Evolutionary conservation across 1,140 invertebrate species (phyloP), one percentile per base, ranked within the genome.

Genomic region (Caenorhabditis latens): DNA sequence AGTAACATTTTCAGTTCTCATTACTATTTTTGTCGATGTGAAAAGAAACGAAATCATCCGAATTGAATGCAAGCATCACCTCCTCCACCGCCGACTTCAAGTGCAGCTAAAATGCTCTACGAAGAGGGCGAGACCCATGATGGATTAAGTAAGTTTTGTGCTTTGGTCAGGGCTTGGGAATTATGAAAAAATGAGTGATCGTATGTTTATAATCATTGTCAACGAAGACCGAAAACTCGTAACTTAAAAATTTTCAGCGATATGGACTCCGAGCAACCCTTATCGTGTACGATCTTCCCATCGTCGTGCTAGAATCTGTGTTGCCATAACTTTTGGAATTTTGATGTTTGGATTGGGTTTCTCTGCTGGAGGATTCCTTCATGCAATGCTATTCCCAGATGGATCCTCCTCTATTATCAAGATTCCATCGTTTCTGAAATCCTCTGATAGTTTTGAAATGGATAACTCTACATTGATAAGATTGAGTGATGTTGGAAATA

Each of bases 331-430:
- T 2, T 71, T 85, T 32, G 84, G 19, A 32, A 4, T 85, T n/a
- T n/a, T 85, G 16, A 85, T 85, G 84, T 85, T 85, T 40, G 48
- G 63, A 5, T 43, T 85, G 14, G 84, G 84, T 19, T 46, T 85
- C 67, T 85, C 63, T 40, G 46, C 79, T 43, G 84, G 84, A 5
- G 84, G 65, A 40, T 85, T 85, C 40, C 65, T 85, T 14, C 63
- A 85, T 57, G 84, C 84, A n/a, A 42, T 79, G 19, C 3, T 85
- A 0, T 46, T 40, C 14, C 84, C 84, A 2, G 84, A 85, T 71
- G 84, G 84, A 55, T 65, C 63, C 4, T 55, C 67, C 42, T 24
- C 48, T 9, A 32, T 85, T 14, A 32, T 85, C 16, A 42, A 58
- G 21, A 32, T 65, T 21, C 61, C 84, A 21, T 63, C 61, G 11